A percentile compares a stretch with the other conserved stretches of the same genome.
Evolutionary conservation across 2,797 vertebrate species (phyloP).

Genomic region (Hapalemur alaotrensis): DNA sequence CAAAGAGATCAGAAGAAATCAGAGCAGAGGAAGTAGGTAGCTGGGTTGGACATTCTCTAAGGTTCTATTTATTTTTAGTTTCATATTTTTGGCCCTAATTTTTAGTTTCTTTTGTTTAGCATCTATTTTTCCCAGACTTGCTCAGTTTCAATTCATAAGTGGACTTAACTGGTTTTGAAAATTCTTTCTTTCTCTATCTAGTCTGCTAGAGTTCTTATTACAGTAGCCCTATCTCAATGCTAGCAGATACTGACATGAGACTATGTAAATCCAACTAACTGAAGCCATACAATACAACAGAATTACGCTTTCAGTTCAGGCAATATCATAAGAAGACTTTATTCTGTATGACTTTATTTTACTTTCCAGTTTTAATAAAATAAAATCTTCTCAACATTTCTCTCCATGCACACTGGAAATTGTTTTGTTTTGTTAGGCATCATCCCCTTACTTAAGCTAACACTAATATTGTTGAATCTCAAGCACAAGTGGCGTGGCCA

Average conservation of each 20-base stretch:
- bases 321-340: not conserved
- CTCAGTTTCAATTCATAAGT: not conserved
- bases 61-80: not conserved
- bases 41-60: not conserved
- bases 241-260: not conserved
- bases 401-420: not conserved
- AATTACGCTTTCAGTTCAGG: not conserved
- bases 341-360: not conserved
- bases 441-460: not conserved
- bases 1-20: not conserved
- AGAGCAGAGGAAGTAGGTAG: not conserved
- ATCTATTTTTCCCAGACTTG: not conserved
- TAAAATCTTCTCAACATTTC: not conserved
- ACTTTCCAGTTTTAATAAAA: constrained; percentile 4
- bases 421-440: not conserved
- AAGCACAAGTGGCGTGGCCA: not conserved
- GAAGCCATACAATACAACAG: not conserved
- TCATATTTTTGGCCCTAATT: not conserved
- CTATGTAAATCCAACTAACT: not conserved
- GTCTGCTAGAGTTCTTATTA: not conserved
- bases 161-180: not conserved
- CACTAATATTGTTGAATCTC: not conserved
- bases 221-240: not conserved
- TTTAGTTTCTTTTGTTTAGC: not conserved
- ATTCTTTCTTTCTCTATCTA: not conserved